Evolutionary conservation across 1,140 invertebrate genomes (phyloP).

Genomic region (Drosophila dunni): DNA sequence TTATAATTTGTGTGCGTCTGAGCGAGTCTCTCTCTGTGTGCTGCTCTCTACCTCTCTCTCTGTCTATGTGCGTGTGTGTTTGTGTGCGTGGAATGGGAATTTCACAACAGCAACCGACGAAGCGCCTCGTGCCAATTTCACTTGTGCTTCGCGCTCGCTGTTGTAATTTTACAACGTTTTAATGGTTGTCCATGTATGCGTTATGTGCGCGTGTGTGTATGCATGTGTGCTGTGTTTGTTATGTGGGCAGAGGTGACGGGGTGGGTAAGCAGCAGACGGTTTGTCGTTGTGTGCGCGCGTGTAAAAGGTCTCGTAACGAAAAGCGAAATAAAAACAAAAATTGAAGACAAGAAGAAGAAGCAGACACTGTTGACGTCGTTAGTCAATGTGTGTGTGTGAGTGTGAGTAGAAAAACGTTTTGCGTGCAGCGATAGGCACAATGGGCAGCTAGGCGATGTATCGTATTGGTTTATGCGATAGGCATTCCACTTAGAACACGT

Average conservation of each 20-base stretch:
- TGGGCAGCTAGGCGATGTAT: not conserved
- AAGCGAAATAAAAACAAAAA: conserved; percentile 80
- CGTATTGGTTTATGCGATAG: conserved; percentile 19
- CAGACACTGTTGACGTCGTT: conserved; percentile 21
- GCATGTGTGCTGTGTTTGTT: not conserved
- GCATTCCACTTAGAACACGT: not conserved
- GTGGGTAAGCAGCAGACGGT: conserved; percentile 27
- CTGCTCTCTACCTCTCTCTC: conserved; percentile 14
- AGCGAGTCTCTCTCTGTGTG: conserved; percentile 25
- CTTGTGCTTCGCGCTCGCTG: conserved; percentile 56
- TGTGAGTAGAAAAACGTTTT: not conserved
- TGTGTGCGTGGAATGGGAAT: conserved; percentile 60
- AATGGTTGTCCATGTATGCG: conserved; percentile 17
- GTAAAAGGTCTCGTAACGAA: conserved; percentile 76
- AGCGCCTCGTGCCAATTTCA: conserved; percentile 75
- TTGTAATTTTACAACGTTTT: conserved; percentile 59
- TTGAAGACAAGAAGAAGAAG: conserved; percentile 63
- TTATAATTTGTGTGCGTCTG: conserved; percentile 66
- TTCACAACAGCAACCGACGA: conserved; percentile 60
- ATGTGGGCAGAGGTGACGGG: conserved; percentile 4
- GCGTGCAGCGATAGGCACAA: conserved; percentile 4
- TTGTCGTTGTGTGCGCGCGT: conserved; percentile 57
- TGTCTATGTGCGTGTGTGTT: conserved; percentile 7
- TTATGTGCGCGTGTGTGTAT: not conserved
- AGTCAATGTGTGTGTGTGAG: conserved; percentile 4